A percentile compares a stretch with the other conserved stretches of the same genome.
Conservation (phyloP, 2,113 vertebrate species). For the Sylvilagus bachmani region DNA sequence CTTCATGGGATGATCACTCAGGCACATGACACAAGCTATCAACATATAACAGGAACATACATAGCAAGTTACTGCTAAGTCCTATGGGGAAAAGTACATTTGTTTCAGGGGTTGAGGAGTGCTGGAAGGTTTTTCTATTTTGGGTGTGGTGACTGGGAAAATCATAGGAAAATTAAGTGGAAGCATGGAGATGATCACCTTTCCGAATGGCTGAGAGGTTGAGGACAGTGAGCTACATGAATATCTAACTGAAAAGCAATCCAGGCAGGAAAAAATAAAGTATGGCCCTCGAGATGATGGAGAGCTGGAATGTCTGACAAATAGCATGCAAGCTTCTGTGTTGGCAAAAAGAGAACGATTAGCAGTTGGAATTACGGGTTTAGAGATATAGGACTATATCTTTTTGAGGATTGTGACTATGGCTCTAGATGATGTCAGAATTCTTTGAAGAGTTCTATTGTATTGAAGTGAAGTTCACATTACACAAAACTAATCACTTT, state of each 20-base stretch:
- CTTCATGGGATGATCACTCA: background rate
- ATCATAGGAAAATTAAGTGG: background rate
- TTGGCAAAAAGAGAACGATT: background rate
- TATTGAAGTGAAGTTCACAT: background rate
- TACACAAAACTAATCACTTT: background rate
- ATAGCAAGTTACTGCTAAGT: background rate
- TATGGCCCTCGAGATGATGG: background rate
- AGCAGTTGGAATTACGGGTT: background rate
- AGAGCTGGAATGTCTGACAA: background rate
- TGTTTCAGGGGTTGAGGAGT: too few species aligned
- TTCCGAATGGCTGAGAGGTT: background rate
- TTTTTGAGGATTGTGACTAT: background rate
- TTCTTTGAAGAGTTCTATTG: background rate
- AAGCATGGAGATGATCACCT: background rate
- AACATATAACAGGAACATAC: background rate
- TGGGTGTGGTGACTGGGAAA: background rate
- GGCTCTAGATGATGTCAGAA: background rate
- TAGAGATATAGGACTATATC: fast-evolving
- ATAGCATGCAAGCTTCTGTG: background rate
- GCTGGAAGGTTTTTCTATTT: background rate
- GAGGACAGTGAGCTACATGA: background rate
- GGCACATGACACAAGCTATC: background rate
- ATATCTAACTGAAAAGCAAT: background rate
- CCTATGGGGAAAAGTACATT: background rate
- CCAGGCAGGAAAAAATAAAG: background rate